Conservation (phyloP, 2,888 invertebrate species). For the Euplexia lucipara region DNA sequence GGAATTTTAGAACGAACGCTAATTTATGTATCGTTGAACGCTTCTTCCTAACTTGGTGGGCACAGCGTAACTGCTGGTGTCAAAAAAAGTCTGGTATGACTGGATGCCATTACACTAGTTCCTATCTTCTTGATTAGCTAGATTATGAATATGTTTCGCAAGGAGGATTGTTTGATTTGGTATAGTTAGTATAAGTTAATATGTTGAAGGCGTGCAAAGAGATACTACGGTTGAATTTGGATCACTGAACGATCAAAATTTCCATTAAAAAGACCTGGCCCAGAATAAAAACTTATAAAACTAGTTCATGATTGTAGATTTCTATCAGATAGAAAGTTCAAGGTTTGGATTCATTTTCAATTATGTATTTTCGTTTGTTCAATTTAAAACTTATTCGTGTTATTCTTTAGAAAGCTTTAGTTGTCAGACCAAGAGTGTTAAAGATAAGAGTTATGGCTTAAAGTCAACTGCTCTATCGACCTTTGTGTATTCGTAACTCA, state of each 20-base stretch:
- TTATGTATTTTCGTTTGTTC: conserved; percentile 7
- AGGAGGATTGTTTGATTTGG: too few species aligned
- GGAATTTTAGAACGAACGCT: conserved; percentile 58
- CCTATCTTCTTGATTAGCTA: too few species aligned
- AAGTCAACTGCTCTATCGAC: too few species aligned
- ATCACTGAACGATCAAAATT: too few species aligned
- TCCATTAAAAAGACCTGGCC: too few species aligned
- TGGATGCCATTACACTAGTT: not conserved
- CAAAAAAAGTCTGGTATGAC: conserved; percentile 4
- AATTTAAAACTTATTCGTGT: conserved; percentile 16
- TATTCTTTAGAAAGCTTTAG: not conserved
- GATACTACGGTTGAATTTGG: too few species aligned
- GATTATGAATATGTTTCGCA: too few species aligned
- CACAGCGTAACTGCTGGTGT: not conserved
- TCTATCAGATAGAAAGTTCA: conserved; percentile 1
- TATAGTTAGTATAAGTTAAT: too few species aligned
- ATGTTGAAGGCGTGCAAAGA: too few species aligned
- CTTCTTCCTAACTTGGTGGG: conserved; percentile 58
- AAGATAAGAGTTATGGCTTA: too few species aligned
- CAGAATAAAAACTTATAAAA: not conserved
- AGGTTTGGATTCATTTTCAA: not conserved
- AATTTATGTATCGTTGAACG: conserved; percentile 61
- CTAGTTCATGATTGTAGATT: conserved; percentile 4
- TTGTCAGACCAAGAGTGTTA: not conserved
- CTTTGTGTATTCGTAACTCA: too few species aligned